These are phyloP conservation scores for Ceratosolen fusciceps DNA, from an alignment of 1,140 invertebrate genomes.

Conservation along the genomic window DNA sequence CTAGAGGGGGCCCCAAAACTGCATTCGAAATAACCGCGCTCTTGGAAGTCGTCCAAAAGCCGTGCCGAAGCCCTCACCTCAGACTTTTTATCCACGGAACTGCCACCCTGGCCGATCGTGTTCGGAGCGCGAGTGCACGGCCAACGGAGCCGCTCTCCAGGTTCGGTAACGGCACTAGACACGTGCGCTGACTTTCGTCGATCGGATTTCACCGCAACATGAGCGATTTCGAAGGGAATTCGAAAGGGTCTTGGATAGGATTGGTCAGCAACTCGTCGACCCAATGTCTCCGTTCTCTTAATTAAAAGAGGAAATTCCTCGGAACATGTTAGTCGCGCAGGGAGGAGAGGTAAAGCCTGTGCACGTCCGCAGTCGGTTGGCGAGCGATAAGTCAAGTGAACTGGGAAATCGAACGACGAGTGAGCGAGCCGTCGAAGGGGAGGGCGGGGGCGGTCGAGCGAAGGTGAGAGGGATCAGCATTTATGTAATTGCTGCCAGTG, in stretches of 20 bases:
- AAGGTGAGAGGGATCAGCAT: background rate
- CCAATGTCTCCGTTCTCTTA: background rate
- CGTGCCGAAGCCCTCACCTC: too few species aligned
- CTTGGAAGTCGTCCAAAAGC: slow-evolving; percentile 60
- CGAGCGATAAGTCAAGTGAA: background rate
- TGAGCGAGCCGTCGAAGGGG: too few species aligned
- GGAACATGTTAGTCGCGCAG: background rate
- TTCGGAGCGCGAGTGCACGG: too few species aligned
- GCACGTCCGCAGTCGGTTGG: background rate
- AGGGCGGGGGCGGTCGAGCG: too few species aligned
- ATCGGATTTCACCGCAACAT: too few species aligned
- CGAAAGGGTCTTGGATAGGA: background rate
- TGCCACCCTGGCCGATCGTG: too few species aligned
- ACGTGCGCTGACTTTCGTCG: too few species aligned
- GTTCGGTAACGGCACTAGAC: too few species aligned
- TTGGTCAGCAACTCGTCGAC: too few species aligned
- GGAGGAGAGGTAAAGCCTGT: background rate
- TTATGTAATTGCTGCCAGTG: background rate
- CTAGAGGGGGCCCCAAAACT: slow-evolving; percentile 6
- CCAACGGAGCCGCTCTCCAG: too few species aligned
- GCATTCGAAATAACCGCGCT: slow-evolving; percentile 49
- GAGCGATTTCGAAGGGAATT: slow-evolving; percentile 3
- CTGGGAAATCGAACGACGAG: too few species aligned
- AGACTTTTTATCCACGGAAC: too few species aligned
- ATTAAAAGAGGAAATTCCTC: background rate